Conservation (phyloP, 2,113 vertebrate species). For the Neodontobutis hainanensis region DNA sequence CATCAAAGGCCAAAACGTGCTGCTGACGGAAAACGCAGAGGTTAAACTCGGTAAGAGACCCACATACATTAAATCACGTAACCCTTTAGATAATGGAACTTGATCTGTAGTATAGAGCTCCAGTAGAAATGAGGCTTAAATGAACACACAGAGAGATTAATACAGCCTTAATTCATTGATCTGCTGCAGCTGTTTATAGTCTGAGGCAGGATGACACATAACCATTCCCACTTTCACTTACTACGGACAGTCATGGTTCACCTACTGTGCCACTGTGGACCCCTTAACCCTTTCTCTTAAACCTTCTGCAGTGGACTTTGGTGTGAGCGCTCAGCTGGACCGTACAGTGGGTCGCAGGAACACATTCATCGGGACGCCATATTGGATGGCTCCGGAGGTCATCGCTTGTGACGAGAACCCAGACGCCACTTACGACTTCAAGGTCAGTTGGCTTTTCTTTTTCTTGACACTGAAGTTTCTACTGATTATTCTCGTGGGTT, state of each 20-base stretch:
- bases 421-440: constrained; percentile 98
- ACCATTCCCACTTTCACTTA: too few species aligned
- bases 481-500: not conserved
- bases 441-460: constrained; percentile 69
- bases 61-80: not conserved
- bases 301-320: constrained; percentile 88
- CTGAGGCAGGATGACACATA: too few species aligned
- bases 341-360: constrained; percentile 95
- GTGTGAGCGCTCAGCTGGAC: constrained; percentile 96
- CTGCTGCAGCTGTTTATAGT: too few species aligned
- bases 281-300: not conserved
- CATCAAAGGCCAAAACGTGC: constrained; percentile 97
- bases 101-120: too few species aligned
- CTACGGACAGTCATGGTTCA: too few species aligned
- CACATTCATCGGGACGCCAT: constrained; percentile 97
- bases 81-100: too few species aligned
- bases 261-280: not conserved
- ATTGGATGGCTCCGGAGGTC: constrained; percentile 99
- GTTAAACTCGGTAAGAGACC: constrained; percentile 91
- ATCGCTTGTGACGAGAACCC: constrained; percentile 98
- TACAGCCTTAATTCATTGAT: too few species aligned
- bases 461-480: not conserved
- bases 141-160: too few species aligned
- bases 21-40: constrained; percentile 97
- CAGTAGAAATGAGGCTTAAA: too few species aligned